Percentiles rank a stretch among this genome's conserved stretches.
Conservation (phyloP, 2,888 invertebrate species). For the Scaptomyza caliginosa region DNA sequence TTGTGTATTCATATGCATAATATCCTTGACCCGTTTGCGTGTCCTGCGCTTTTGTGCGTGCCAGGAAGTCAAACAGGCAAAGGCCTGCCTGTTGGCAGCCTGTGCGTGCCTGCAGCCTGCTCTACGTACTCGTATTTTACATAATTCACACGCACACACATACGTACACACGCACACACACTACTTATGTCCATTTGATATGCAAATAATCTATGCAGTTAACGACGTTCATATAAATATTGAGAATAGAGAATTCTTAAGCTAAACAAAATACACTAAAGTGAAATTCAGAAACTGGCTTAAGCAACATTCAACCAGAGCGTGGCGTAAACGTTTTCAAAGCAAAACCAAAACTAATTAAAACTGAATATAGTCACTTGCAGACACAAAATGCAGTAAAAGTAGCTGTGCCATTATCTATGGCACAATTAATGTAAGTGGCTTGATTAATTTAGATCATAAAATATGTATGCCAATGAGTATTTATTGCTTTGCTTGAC, state of each 20-base stretch:
- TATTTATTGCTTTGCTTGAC: background rate
- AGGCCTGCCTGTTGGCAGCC: constrained; percentile 4
- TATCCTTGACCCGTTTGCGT: constrained; percentile 74
- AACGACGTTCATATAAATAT: constrained; percentile 66
- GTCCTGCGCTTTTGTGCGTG: constrained; percentile 68
- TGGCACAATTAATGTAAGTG: background rate
- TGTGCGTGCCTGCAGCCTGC: constrained; percentile 28
- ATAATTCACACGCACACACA: constrained; percentile 33
- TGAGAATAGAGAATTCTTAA: constrained; percentile 38
- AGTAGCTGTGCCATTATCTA: too few relatives aligned
- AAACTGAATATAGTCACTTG: background rate
- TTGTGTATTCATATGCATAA: constrained; percentile 67
- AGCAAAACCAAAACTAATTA: constrained; percentile 32
- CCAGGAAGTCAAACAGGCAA: constrained; percentile 43
- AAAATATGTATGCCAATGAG: background rate
- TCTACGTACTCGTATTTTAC: constrained; percentile 33
- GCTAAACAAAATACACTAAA: background rate
- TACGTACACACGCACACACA: constrained; percentile 12
- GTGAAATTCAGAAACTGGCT: background rate
- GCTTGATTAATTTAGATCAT: background rate
- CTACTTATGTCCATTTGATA: constrained; percentile 51
- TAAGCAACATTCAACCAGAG: background rate
- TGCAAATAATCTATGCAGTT: constrained; percentile 70
- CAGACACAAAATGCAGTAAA: background rate
- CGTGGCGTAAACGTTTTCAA: constrained; percentile 23